phyloP scores from a whole-genome alignment of 2,797 vertebrate genomes.

The Neosilurus hyrtlii region DNA sequence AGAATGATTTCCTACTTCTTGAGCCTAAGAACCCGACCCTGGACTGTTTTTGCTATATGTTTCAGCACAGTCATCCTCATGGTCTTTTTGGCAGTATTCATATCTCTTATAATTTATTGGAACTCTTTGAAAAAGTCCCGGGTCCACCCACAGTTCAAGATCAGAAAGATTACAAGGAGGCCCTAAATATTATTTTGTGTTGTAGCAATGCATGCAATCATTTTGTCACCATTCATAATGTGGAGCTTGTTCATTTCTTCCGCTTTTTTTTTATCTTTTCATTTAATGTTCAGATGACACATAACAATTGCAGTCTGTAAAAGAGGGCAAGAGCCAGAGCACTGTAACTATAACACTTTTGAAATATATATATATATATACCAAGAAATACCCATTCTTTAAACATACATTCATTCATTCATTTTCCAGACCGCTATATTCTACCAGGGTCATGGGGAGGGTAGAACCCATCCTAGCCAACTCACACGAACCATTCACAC shows the following conservation, averaged over 20 bases:
- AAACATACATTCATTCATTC: not conserved
- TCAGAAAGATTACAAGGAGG: constrained; percentile 88
- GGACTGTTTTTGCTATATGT: constrained; percentile 87
- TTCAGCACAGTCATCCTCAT: constrained; percentile 77
- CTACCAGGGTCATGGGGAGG: too few relatives aligned
- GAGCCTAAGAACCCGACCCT: constrained; percentile 84
- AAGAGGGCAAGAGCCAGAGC: constrained; percentile 84
- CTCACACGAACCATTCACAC: too few relatives aligned
- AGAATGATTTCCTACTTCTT: constrained; percentile 86
- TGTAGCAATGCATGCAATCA: constrained; percentile 53
- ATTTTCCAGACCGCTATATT: too few relatives aligned
- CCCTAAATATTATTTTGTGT: constrained; percentile 66
- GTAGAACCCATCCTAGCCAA: too few relatives aligned
- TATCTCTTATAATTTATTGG: constrained; percentile 88
- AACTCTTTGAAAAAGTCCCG: constrained; percentile 87
- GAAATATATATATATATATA: constrained; percentile 1
- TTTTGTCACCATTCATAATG: constrained; percentile 38
- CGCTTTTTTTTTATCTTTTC: constrained; percentile 56
- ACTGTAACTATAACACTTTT: constrained; percentile 19
- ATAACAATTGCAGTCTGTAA: constrained; percentile 81
- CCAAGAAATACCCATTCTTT: not conserved
- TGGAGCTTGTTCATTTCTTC: constrained; percentile 56
- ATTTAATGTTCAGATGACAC: constrained; percentile 53
- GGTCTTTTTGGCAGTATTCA: constrained; percentile 83
- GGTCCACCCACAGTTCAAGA: constrained; percentile 84